These are phyloP conservation scores for Lepidurus arcticus DNA, from an alignment of 1,140 invertebrate genomes.

Conservation along the genomic window DNA sequence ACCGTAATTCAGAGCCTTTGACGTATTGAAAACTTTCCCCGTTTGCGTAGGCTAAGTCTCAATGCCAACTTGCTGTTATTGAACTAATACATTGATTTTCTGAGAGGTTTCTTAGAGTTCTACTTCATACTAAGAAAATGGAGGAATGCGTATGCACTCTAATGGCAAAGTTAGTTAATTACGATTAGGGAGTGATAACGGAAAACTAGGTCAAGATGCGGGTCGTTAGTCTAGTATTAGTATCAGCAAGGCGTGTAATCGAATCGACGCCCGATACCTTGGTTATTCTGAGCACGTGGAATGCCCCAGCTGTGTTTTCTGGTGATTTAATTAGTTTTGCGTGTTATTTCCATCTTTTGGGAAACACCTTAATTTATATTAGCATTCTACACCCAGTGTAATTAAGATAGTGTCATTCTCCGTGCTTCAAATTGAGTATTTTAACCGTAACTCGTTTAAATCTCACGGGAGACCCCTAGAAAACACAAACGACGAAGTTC, in stretches of 20 bases:
- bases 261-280: not conserved
- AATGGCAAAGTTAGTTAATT: too few relatives aligned
- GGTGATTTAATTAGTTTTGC: conserved; percentile 20
- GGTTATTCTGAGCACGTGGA: conserved; percentile 21
- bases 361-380: not conserved
- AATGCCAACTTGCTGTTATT: too few relatives aligned
- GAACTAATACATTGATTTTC: too few relatives aligned
- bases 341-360: conserved; percentile 1
- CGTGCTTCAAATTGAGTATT: not conserved
- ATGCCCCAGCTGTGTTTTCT: conserved; percentile 9
- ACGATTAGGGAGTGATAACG: not conserved
- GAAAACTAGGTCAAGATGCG: not conserved
- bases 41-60: too few relatives aligned
- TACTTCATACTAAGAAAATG: too few relatives aligned
- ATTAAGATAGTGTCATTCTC: not conserved
- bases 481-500: not conserved
- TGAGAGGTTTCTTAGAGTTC: too few relatives aligned
- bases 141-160: too few relatives aligned
- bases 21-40: too few relatives aligned
- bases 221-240: not conserved
- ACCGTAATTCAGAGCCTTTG: too few relatives aligned
- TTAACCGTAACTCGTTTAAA: not conserved
- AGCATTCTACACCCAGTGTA: not conserved
- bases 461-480: not conserved
- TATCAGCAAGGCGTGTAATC: not conserved